Evolutionary conservation across 2,888 invertebrate genomes (phyloP), one percentile per base, ranked within the genome.

Genomic region (Rhagonycha lutea): DNA sequence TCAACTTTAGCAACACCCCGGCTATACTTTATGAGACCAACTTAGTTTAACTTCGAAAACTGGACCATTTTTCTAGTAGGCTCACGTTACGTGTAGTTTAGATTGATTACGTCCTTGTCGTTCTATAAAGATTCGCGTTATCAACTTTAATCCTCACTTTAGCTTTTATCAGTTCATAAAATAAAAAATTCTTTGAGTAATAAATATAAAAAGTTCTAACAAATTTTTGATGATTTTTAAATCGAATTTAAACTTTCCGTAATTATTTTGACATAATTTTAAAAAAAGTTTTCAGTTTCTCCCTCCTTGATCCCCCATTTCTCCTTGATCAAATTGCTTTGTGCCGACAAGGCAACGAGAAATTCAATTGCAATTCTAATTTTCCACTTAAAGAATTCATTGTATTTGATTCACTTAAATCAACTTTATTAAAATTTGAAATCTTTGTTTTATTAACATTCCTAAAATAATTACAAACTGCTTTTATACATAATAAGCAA

Each of bases 21-120:
- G 60, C 29, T 68, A 60, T 73, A 73, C 68, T 73, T 73, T 73
- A 73, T 73, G 69, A 10, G 69, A 62, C 69, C 69, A 69, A 68
- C 69, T 73, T 69, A 62, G 73, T 69, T 67, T 68, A 69, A 68
- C 62, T 68, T 69, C 26, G 62, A 68, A 68, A 73, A 23, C 73
- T 73, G 14, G 28, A 63, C 69, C 69, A 73, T 73, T 73, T 72
- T 73, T 73, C 73, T 63, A 63, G 4, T 9, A 60, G 28, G 68
- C 29, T 69, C 69, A 69, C 69, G 47, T 73, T 26, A 69, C 67
- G 18, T 72, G 68, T 47, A 72, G 67, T 60, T 65, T 47, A 67
- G 68, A 72, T 72, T 72, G 72, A 72, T 72, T 68, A 68, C 72
- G 62, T 67, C 67, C 63, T 71, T 60, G 32, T 63, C 47, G 63